Evolutionary conservation across 2,888 invertebrate genomes (phyloP), one percentile per base, ranked within the genome.

Genomic region (Xanthorhoe designata): DNA sequence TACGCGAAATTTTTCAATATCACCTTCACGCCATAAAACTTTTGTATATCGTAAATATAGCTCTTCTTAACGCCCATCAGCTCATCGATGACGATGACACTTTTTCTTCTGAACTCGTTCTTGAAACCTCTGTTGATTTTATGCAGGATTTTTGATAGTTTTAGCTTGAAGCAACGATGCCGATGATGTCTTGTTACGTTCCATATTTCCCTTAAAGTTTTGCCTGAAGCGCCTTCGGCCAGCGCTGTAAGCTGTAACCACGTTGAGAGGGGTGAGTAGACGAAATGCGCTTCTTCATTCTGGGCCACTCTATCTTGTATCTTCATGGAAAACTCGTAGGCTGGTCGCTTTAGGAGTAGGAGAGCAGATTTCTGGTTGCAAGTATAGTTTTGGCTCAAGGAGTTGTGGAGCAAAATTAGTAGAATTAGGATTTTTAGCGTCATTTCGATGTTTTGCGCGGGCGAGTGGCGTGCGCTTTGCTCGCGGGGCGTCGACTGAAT

Each of bases 181-280:
- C 70, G 68, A 45, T 82, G 80, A 13, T 84, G 80, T 66, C 76
- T 80, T 0, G 90, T 88, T 0, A 87, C 77, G 5, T 74, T 81
- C 79, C 81, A 79, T 1, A 91, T 81, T 74, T 91, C 88, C 5
- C 70, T 70, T 2, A 81, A 68, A 0, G 89, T 88, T 0, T 35
- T 47, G 0, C 84, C 85, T 0, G 63, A 67, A 0, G 91, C 86
- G 0, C 90, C 90, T 68, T 89, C 87, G 0, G 88, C 83, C 9
- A 91, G 29, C 0, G 86, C 81, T 6, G 81, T 67, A 0, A 91
- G 70, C 62, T 91, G 90, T 45, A 89, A 63, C 88, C 90, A 91
- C 2, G 86, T 84, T 0, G 86, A 82, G 1, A 90, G 61, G 0
- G 91, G 91, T 0, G 91, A 89, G 63, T 81, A 90, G 0, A 88